Base-by-base conservation (phyloP, 1,140 invertebrate genomes). In the Orius insidiosus region DNA sequence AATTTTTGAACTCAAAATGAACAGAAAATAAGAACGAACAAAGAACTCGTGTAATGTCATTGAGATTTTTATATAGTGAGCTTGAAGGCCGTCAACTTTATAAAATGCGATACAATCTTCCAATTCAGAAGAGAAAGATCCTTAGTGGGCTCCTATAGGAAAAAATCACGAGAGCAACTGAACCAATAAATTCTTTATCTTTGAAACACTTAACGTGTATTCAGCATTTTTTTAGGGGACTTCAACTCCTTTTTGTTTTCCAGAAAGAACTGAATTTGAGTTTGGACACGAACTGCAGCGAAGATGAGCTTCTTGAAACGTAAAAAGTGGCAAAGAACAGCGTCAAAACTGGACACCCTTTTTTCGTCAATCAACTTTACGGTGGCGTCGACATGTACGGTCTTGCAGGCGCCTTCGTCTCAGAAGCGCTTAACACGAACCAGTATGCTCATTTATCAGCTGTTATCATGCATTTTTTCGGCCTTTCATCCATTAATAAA, bases 321-420 rank as follows among this genome's bases (percentile, higher is more conserved):
- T 68, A 67, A 11, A 56, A 71, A 38, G 71, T 80, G 3, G 63
- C 80, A 24, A 60, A 68, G 42, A 78, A 74, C 59, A 81, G 78
- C 35, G 75, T 85, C 0, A 79, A 79, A 55, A 85, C 82, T 0
- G 70, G 68, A 46, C 78, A 75, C 61, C 68, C 69, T 1, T 66
- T 74, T 48, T 85, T 85, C 59, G 69, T 76, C 52, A 86, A 84
- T 65, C 81, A 85, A 59, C 63, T 85, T 2, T 85, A 75, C 55
- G 76, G 72, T n/a, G 79, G 73, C 13, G 60, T 72, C 1, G 81
- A 86, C 59, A 67, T 71, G 5, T 81, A 77, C 55, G 80, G 79
- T 5, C 56, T 85, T 33, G 74, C 71, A n/a, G 83, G 75, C 4
- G 65, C 78, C 9, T 80, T 76, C 71, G 62, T 85, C 16, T 70